Base-by-base conservation (phyloP, 2,113 vertebrate genomes). In the Stigmatopora nigra region DNA sequence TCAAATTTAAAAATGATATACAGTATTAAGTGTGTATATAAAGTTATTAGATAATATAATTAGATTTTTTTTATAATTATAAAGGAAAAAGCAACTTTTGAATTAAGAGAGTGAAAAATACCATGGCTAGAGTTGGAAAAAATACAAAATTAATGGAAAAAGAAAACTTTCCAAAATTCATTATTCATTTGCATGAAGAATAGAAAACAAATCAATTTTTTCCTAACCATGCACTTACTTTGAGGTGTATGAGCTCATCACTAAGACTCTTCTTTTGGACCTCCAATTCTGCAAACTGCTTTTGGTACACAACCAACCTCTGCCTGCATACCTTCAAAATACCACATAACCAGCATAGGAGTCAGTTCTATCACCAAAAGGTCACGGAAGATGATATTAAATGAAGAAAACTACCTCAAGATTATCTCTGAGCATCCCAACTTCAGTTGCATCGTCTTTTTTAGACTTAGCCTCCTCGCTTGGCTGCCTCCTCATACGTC, bases 221-320 rank as follows among this genome's bases (percentile, higher is more conserved):
- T 31, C 3, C 25, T 12, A 14, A 2, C 22, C 4, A 13, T 61
- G 46, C 5, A 20, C 20, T 76, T 90, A 97, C 94, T 89, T 94
- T 94, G 65, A 92, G 72, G 10, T 89, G 86, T 59, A 91, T 87
- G 12, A 91, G 92, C 66, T 96, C 92, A 68, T 96, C 92, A 20
- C 88, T 88, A 75, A 98, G 82, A 20, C 86, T 90, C 73, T 90
- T 93, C 77, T 94, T 93, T 78, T 95, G 93, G 0, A 90, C 88
- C 78, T 98, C 94, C 87, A 98, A 85, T 0, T 86, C 89, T 20
- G 88, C 82, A 66, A 95, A 82, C 82, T 95, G 94, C 78, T 92
- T 92, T 78, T 93, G 94, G 87, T 93, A 91, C 79, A 80, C 88
- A 20, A 87, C 75, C 8, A 93, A 93, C 66, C 80, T 92, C 59